Evolutionary conservation across 2,113 vertebrate genomes (phyloP), one percentile per base, ranked within the genome.

Genomic region (Tyto alba): DNA sequence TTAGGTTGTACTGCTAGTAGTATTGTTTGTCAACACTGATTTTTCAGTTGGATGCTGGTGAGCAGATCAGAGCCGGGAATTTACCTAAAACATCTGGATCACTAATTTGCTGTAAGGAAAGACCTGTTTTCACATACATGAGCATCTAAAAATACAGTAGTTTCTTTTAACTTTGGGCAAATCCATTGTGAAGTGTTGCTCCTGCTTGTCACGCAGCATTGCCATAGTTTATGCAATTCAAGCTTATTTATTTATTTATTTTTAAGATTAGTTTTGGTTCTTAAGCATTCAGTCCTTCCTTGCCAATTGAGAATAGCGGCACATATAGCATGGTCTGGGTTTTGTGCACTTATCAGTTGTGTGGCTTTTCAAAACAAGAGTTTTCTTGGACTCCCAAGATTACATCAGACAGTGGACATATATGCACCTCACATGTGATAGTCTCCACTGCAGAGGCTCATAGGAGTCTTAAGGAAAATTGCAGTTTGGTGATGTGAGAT

Each of bases 371-470:
- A 59, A 72, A 88, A 57, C 17, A 29, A 53, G 55, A 29, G 8
- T 48, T 71, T 69, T 67, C 4, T 71, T 82, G 18, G 9, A 29
- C 26, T n/a, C 45, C 21, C 38, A 67, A 3, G 1, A 1, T 85
- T 85, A 9, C 26, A 4, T 68, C 23, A 72, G 34, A 11, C 48
- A 45, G 27, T 56, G 30, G 12, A 16, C 4, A 0, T 72, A 4
- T 16, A 4, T 23, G 19, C 19, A 27, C 10, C 38, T 89, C 6
- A 17, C 3, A 4, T 27, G 11, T 59, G 21, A 36, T 69, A 12
- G 3, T 23, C 7, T 55, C 8, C 0, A 0, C 40, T 85, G 29
- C 36, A 78, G 60, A 60, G 19, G 3, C 16, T 30, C 11, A 5
- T 43, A 29, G 13, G 12, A 75, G 10, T 38, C 26, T 69, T 74